Evolutionary conservation across 2,888 invertebrate genomes (phyloP), one percentile per base, ranked within the genome.

Genomic region (Malachius bipustulatus): DNA sequence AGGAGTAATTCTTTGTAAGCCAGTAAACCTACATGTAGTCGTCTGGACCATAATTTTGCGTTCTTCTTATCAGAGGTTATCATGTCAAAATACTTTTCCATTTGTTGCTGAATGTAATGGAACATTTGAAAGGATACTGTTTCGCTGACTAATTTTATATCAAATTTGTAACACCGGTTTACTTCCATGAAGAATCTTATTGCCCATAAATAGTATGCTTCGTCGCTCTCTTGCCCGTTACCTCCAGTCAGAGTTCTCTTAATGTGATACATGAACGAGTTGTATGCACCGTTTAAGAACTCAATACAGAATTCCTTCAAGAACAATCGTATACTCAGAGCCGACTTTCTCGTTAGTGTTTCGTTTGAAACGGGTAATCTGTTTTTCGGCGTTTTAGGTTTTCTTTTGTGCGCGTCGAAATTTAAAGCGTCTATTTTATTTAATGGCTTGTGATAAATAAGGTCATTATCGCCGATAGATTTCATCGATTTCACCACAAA

Each of bases 131-230:
- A 77, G 11, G 89, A 84, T 72, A 96, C 75, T 2, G 96, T 94
- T 66, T 96, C 94, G 60, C 90, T 91, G 47, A 94, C 82, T 49
- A 87, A 70, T 60, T 89, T 85, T 45, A 93, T 77, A 64, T 85
- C 75, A 57, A 88, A 84, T 52, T 83, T 77, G 60, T 85, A 80
- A 51, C 78, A 71, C 46, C 96, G 76, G 69, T 93, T 94, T 64
- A 96, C 96, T 63, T 91, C 89, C 90, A 96, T 93, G 63, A 96
- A 96, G 66, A 94, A 96, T 54, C 82, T 78, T 48, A 94, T 70
- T 4, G 88, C 81, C 91, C 93, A 94, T 42, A 96, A 67, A 61
- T 93, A 91, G 62, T 91, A 93, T 0, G 87, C 84, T 58, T 93
- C 89, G 63, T 96, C 96, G 16, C 58, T 89, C 77, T 35, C 75